Percentiles rank a stretch among this genome's conserved stretches.
Evolutionary conservation across 2,888 invertebrate species (phyloP).

Genomic region (Fissipunctia ypsillon): DNA sequence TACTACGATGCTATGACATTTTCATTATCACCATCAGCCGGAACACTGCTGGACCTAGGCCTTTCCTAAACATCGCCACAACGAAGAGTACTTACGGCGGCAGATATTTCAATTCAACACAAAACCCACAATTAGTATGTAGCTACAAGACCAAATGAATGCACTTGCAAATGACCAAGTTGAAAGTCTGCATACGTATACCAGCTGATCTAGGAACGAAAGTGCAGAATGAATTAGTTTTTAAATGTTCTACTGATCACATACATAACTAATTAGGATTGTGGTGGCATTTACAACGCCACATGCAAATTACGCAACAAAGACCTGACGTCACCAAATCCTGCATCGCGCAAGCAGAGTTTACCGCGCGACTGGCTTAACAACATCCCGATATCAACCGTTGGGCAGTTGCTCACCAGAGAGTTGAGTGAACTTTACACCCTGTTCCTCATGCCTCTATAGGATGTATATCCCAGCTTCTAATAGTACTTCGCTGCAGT

Average conservation of each 20-base stretch:
- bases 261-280: not conserved
- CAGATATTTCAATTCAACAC: not conserved
- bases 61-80: not conserved
- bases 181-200: constrained; percentile 27
- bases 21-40: not conserved
- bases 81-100: not conserved
- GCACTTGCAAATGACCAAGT: constrained; percentile 37
- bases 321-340: too few relatives aligned
- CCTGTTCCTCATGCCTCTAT: too few relatives aligned
- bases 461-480: too few relatives aligned
- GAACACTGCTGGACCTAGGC: not conserved
- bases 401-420: too few relatives aligned
- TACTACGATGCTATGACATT: not conserved
- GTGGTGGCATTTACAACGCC: too few relatives aligned
- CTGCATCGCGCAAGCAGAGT: too few relatives aligned
- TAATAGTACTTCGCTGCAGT: not conserved
- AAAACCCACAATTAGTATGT: constrained; percentile 18
- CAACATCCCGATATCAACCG: too few relatives aligned
- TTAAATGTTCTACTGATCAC: not conserved
- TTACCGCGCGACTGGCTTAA: too few relatives aligned
- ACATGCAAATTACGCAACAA: too few relatives aligned
- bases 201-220: constrained; percentile 41
- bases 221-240: constrained; percentile 34
- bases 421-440: too few relatives aligned
- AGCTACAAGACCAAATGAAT: constrained; percentile 17